Conservation (phyloP, 92 coral and sea anemone species). For the Palythoa grandis region DNA sequence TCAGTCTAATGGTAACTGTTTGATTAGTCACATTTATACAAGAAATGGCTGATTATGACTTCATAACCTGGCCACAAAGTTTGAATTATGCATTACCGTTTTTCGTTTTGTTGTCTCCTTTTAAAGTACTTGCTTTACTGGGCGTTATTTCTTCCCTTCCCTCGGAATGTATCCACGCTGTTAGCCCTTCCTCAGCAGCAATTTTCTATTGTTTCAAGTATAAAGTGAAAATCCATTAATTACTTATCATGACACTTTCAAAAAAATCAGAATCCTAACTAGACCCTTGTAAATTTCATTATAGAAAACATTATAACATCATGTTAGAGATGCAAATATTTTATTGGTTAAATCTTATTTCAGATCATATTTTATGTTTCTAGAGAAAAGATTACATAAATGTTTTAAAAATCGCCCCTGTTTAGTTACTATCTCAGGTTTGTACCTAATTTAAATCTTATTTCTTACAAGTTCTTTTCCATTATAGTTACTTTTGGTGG, state of each 20-base stretch:
- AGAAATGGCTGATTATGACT: too few relatives aligned
- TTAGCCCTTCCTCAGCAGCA: constrained; percentile 81
- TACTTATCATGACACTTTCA: neutral
- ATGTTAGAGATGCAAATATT: too few relatives aligned
- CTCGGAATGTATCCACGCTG: constrained; percentile 90
- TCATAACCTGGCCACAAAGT: neutral
- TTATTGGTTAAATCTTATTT: too few relatives aligned
- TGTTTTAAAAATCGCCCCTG: too few relatives aligned
- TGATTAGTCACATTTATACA: too few relatives aligned
- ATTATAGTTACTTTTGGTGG: too few relatives aligned
- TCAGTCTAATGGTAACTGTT: too few relatives aligned
- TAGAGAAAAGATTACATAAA: too few relatives aligned
- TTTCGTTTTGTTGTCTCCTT: constrained; percentile 46
- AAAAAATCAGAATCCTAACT: neutral
- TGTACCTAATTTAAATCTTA: too few relatives aligned
- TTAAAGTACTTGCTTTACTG: constrained; percentile 32
- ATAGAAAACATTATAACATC: neutral
- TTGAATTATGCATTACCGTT: constrained; percentile 45
- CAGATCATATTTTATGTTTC: too few relatives aligned
- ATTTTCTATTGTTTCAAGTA: constrained; percentile 55
- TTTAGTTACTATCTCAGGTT: too few relatives aligned
- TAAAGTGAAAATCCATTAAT: neutral
- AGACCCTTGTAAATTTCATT: neutral
- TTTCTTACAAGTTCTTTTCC: too few relatives aligned
- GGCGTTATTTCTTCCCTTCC: constrained; percentile 39